phyloP scores from a whole-genome alignment of 2,797 vertebrate genomes.

The Bovichtus diacanthus region DNA sequence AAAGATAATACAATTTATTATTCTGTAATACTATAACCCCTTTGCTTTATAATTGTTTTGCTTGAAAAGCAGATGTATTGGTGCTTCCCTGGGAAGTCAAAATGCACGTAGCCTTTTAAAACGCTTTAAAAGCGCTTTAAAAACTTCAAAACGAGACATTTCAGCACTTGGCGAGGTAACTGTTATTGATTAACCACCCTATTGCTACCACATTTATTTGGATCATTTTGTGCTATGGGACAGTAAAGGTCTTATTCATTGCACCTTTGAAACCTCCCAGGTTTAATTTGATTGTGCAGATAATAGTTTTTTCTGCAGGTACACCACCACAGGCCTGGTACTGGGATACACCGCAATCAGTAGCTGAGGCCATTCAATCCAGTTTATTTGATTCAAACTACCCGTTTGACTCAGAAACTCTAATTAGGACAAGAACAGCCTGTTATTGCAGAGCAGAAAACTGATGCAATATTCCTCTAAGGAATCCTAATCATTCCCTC shows the following conservation, averaged over 20 bases:
- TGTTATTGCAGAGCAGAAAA: conserved; percentile 51
- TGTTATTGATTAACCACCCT: conserved; percentile 40
- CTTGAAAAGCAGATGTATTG: not conserved
- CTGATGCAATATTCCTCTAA: conserved; percentile 50
- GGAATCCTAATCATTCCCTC: conserved; percentile 54
- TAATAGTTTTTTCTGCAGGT: conserved; percentile 62
- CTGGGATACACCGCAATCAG: conserved; percentile 45
- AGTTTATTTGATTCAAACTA: conserved; percentile 53
- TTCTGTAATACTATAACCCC: not conserved
- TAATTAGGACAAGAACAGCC: conserved; percentile 67
- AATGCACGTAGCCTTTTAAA: not conserved
- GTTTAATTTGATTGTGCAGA: conserved; percentile 58
- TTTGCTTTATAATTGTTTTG: not conserved
- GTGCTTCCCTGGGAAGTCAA: not conserved
- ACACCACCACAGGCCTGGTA: conserved; percentile 29
- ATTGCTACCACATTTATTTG: conserved; percentile 50
- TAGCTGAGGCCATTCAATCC: conserved; percentile 37
- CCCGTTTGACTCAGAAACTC: conserved; percentile 53
- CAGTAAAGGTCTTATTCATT: conserved; percentile 49
- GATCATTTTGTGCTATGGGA: conserved; percentile 35
- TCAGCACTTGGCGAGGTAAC: conserved; percentile 27
- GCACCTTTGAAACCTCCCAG: conserved; percentile 47
- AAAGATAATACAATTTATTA: not conserved
- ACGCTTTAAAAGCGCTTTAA: not conserved
- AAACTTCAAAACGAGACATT: conserved; percentile 14